These are phyloP conservation scores for Empidonax alnorum DNA, from an alignment of 2,113 vertebrate species.

Conservation along the genomic window DNA sequence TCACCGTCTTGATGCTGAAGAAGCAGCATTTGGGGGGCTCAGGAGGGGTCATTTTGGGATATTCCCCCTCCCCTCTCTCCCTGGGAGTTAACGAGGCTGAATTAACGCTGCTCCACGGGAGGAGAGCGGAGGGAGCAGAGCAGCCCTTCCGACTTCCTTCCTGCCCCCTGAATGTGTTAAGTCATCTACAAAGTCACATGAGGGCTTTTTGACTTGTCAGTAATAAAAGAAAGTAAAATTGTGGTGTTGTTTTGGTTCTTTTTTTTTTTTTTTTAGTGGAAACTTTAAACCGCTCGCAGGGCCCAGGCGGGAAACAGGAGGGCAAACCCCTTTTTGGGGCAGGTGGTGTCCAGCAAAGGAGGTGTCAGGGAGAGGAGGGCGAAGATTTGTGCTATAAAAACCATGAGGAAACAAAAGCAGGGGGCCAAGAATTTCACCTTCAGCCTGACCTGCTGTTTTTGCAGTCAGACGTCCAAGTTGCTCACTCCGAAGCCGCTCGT, in stretches of 20 bases:
- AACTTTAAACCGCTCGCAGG: not conserved
- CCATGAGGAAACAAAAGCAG: not conserved
- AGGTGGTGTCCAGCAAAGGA: not conserved
- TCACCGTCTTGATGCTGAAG: constrained; percentile 66
- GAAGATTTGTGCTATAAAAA: not conserved
- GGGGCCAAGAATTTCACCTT: constrained; percentile 22
- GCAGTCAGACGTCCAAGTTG: not conserved
- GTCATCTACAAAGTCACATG: constrained; percentile 67
- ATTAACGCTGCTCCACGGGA: not conserved
- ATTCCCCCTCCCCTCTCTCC: not conserved
- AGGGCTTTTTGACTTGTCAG: constrained; percentile 30
- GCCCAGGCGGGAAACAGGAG: not conserved
- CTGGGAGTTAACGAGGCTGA: not conserved
- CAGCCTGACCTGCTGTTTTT: not conserved
- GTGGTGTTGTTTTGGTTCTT: not conserved
- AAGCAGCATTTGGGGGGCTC: constrained; percentile 64
- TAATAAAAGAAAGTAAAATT: not conserved
- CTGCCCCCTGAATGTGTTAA: constrained; percentile 53
- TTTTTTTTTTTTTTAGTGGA: not conserved
- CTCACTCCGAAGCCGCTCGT: fast-evolving
- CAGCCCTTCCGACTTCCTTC: constrained; percentile 69
- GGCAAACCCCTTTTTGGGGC: fast-evolving
- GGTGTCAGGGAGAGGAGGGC: not conserved
- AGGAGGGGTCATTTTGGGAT: constrained; percentile 27
- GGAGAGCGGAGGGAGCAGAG: constrained; percentile 29